phyloP scores from a whole-genome alignment of 2,113 vertebrate genomes.

The Poecile atricapillus region DNA sequence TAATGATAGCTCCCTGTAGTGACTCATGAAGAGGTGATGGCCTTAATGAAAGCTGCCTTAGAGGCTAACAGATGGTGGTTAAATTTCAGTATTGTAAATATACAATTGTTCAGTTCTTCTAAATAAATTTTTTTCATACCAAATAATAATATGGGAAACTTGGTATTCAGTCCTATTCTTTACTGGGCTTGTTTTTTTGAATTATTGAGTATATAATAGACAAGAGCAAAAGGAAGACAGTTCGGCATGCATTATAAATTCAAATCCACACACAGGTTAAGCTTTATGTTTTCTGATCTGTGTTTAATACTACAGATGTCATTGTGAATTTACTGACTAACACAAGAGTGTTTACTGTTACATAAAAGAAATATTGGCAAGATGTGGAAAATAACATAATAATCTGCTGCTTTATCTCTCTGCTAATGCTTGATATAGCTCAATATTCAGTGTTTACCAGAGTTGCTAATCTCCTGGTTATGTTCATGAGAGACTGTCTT shows the following conservation, averaged over 20 bases:
- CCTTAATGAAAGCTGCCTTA: slow-evolving; percentile 63
- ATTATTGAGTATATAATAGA: neutral
- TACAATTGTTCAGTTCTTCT: slow-evolving; percentile 6
- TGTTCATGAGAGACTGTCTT: neutral
- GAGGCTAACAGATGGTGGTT: slow-evolving; percentile 62
- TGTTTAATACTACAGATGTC: neutral
- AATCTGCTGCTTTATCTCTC: neutral
- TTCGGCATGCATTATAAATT: neutral
- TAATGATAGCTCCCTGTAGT: slow-evolving; percentile 66
- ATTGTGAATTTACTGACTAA: neutral
- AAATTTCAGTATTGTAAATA: slow-evolving; percentile 39
- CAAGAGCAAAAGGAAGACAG: neutral
- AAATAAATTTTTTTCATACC: neutral
- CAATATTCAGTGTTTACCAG: neutral
- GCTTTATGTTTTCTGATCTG: neutral
- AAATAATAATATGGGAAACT: neutral
- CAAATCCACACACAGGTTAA: neutral
- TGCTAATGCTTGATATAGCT: neutral
- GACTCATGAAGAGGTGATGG: slow-evolving; percentile 64
- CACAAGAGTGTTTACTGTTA: neutral
- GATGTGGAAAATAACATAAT: neutral
- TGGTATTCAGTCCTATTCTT: neutral
- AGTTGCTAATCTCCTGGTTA: neutral
- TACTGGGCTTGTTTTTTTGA: neutral
- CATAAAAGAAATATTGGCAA: neutral